A percentile compares a stretch with the other conserved stretches of the same genome.
phyloP scores from a whole-genome alignment of 2,888 invertebrate genomes.

The Tigriopus californicus region DNA sequence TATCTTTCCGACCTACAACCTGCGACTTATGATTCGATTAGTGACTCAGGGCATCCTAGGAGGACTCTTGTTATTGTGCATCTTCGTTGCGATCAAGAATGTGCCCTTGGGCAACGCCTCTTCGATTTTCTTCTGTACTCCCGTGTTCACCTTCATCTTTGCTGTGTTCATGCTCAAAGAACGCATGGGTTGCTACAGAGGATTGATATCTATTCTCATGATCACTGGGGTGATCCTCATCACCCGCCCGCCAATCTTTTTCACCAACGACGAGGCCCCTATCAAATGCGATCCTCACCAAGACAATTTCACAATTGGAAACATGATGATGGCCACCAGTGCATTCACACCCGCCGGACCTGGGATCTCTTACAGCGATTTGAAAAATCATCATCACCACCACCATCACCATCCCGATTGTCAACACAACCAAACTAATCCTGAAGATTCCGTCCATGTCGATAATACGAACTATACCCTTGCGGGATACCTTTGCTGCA shows the following conservation, averaged over 20 bases:
- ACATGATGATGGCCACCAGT: background rate
- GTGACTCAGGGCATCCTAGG: conserved; percentile 1
- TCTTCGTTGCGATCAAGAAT: conserved; percentile 9
- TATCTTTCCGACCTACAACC: background rate
- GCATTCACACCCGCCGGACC: no score
- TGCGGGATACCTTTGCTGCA: background rate
- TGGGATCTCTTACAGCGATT: background rate
- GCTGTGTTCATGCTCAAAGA: conserved; percentile 1
- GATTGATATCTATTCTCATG: background rate
- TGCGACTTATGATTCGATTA: no score
- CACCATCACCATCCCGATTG: no score
- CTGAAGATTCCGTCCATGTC: no score
- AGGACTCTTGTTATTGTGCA: background rate
- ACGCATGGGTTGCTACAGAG: background rate
- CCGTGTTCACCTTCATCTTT: conserved; percentile 4
- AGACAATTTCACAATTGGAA: background rate
- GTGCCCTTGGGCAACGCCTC: conserved; percentile 11
- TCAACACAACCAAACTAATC: no score
- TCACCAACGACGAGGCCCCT: background rate
- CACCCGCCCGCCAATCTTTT: background rate
- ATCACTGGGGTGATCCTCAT: conserved; percentile 2
- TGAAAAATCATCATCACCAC: no score
- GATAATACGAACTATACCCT: background rate
- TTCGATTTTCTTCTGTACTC: conserved; percentile 9
- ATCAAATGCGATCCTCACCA: background rate